Base-by-base conservation (phyloP, 1,140 invertebrate species). In the Drosophila setifemur region DNA sequence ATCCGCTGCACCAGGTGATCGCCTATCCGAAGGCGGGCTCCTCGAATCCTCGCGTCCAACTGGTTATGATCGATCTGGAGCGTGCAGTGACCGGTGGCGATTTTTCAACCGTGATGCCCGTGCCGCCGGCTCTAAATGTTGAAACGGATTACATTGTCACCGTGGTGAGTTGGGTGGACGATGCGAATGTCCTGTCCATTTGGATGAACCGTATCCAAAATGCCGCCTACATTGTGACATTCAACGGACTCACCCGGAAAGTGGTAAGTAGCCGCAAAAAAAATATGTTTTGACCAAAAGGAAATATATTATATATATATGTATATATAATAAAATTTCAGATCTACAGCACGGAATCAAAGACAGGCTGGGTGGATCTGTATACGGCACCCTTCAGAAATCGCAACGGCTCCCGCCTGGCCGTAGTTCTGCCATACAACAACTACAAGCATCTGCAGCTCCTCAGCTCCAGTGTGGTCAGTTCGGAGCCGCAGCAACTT, bases 131-230 rank as follows among this genome's bases (percentile, higher is more conserved):
- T 0, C 49, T 90, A 2, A 88, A 90, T 4, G 86, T 75, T 3
- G 82, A 73, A 9, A 69, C 70, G 25, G 89, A 90, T 33, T 83
- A 90, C 60, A 83, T 90, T 12, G 81, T 90, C 7, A 88, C 83
- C 1, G 78, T 93, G 1, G 95, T 96, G 11, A 87, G 92, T 26
- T 97, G 96, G 94, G 92, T 93, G 37, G 93, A 94, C 54, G 92
- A 94, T 37, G 89, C 92, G 12, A 90, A 93, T 39, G 89, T 96
- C 1, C 91, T 93, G 7, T 93, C 95, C 1, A 94, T 95, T 31
- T 98, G 97, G 96, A 94, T 97, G 90, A 97, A 98, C 82, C 92
- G 97, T 68, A 93, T 95, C 33, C 97, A 98, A 91, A 98, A 97
- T 85, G 85, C 55, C 2, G 90, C 88, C 9, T 76, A 78, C 28